Percentiles rank a stretch among this genome's conserved stretches.
Evolutionary conservation across 1,140 invertebrate genomes (phyloP).

Genomic region (Cotesia vestalis): DNA sequence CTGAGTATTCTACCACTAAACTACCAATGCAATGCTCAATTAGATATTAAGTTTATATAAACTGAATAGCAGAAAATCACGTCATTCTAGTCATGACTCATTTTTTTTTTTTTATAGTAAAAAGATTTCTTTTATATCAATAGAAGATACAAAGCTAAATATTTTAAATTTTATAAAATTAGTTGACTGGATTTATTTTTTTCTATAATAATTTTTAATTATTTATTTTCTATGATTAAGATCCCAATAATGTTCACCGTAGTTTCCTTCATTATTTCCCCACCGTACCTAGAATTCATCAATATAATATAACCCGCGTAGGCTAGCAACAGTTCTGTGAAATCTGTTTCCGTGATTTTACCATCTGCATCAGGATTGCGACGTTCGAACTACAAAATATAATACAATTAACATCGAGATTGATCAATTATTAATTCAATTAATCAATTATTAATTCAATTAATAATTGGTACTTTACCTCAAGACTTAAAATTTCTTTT

Average conservation of each 20-base stretch:
- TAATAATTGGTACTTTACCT: constrained; percentile 52
- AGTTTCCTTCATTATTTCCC: constrained; percentile 85
- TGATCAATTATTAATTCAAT: not conserved
- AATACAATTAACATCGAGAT: constrained; percentile 23
- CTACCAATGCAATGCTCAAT: too few species aligned
- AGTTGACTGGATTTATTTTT: constrained; percentile 16
- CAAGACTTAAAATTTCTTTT: constrained; percentile 92
- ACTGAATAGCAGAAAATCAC: too few species aligned
- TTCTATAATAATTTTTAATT: too few species aligned
- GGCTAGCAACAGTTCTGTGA: constrained; percentile 92
- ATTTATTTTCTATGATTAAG: constrained; percentile 73
- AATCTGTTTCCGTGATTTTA: constrained; percentile 90
- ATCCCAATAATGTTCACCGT: constrained; percentile 91
- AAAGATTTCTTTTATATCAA: not conserved
- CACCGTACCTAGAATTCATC: constrained; percentile 76
- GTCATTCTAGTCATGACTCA: too few species aligned
- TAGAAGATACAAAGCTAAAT: not conserved
- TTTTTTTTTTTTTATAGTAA: not conserved
- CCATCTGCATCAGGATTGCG: constrained; percentile 87
- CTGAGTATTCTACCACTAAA: too few species aligned
- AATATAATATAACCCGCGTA: constrained; percentile 85
- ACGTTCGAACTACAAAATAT: constrained; percentile 75
- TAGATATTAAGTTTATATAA: too few species aligned
- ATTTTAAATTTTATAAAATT: not conserved
- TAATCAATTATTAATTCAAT: constrained; percentile 4